A percentile compares a stretch with the other conserved stretches of the same genome.
Evolutionary conservation across 2,113 vertebrate genomes (phyloP).

Genomic region (Thomomys bottae): DNA sequence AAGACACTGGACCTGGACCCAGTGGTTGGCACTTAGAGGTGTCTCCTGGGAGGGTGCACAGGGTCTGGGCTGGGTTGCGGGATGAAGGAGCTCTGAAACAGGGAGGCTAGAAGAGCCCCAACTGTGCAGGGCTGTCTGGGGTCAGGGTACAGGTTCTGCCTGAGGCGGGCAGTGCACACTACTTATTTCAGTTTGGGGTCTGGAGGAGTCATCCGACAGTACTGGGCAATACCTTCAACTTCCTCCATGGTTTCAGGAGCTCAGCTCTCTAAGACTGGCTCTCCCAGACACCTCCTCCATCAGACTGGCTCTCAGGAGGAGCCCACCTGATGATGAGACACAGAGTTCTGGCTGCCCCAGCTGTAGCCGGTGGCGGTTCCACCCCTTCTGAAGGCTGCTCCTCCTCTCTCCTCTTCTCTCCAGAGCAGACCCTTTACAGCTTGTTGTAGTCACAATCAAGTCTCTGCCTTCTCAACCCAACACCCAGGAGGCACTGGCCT

Average conservation of each 20-base stretch:
- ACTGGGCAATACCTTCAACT: background rate
- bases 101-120: background rate
- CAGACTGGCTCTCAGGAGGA: background rate
- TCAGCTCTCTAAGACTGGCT: background rate
- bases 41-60: background rate
- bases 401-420: constrained; percentile 56
- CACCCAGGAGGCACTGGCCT: background rate
- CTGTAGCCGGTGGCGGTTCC: background rate
- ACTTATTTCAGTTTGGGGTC: background rate
- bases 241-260: background rate
- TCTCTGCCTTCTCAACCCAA: constrained; percentile 74
- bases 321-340: background rate
- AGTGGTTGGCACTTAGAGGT: background rate
- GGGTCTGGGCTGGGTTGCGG: background rate
- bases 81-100: background rate
- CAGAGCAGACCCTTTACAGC: constrained; percentile 57
- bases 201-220: background rate
- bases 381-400: background rate
- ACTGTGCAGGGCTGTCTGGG: background rate
- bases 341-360: background rate
- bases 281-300: background rate
- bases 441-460: constrained; percentile 75
- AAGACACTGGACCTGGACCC: background rate
- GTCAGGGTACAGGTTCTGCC: background rate
- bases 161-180: background rate